These are phyloP conservation scores for Sphaerophoria rueppellii DNA, from an alignment of 2,888 invertebrate species.

Conservation along the genomic window DNA sequence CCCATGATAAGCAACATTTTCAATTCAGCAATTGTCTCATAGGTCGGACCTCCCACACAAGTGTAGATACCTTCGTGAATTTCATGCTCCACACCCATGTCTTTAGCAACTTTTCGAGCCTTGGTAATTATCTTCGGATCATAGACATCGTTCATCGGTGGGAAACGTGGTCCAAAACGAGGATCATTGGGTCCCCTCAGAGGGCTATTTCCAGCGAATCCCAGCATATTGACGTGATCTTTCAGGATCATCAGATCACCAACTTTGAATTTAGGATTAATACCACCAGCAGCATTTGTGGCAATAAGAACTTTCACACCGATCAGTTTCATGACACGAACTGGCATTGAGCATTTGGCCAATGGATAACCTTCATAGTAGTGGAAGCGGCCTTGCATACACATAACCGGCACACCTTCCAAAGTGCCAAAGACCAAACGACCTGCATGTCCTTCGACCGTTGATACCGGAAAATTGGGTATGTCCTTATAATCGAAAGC, in stretches of 20 bases:
- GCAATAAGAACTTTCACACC: conserved; percentile 95
- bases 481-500: conserved; percentile 93
- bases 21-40: conserved; percentile 97
- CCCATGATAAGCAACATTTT: conserved; percentile 91
- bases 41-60: conserved; percentile 96
- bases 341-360: conserved; percentile 96
- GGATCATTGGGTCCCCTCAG: conserved; percentile 96
- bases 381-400: conserved; percentile 99
- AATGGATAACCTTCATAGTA: conserved; percentile 98
- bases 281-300: conserved; percentile 98
- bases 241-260: conserved; percentile 99
- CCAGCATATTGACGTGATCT: conserved; percentile 99
- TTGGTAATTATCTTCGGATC: conserved; percentile 87
- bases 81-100: conserved; percentile 88
- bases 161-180: conserved; percentile 96
- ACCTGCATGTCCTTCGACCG: conserved; percentile 96
- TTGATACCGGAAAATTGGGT: conserved; percentile 96
- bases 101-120: conserved; percentile 87
- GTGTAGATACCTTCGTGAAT: conserved; percentile 96
- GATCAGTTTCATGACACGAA: conserved; percentile 97
- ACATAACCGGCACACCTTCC: conserved; percentile 91
- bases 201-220: conserved; percentile 96
- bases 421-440: conserved; percentile 94
- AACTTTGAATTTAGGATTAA: conserved; percentile 92
- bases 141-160: conserved; percentile 96